Base-by-base conservation (phyloP, 2,888 invertebrate genomes). In the Protophormia terraenovae region DNA sequence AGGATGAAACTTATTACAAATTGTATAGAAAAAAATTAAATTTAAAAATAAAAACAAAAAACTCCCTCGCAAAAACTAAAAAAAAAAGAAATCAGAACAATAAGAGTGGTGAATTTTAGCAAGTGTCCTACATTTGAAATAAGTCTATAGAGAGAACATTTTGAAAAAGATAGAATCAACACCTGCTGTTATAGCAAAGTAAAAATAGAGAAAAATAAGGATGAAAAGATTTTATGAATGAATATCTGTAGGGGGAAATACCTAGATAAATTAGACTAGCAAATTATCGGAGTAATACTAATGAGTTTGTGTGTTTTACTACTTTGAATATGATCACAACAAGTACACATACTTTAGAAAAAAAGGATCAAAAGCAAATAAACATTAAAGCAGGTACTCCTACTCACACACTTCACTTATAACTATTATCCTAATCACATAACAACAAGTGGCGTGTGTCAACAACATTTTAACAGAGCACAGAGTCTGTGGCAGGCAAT, bases 391-490 rank as follows among this genome's bases (percentile, higher is more conserved):
- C 83, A 83, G 72, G 72, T 72, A 77, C 62, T 41, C 10, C 10
- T 22, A 32, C 45, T 64, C 12, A 12, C 24, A 27, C 12, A 10
- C 12, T 47, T 19, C 19, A 29, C 50, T 55, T 16, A 41, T 22
- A 86, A 67, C 67, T 69, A 71, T 71, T 82, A 71, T 53, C 55
- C 76, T 69, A 67, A 82, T 87, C 38, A 71, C 19, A 38, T 75
- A 69, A 24, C 66, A 79, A 90, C 90, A 90, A 90, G 90, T 90
- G 90, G 67, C 80, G 62, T 67, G 78, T 83, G 64, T 19, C 69
- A 32, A 60, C 38, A 24, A 69, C 29, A 27, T 10, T 19, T 19
- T 1, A 10, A 14, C 16, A 53, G 7, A 66, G n/a, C 8, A 16
- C 22, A 50, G 58, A n/a, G 12, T 7, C 8, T 45, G 10, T 35